A percentile compares a stretch with the other conserved stretches of the same genome.
phyloP scores from a whole-genome alignment of 2,113 vertebrate genomes.

The Pitta sordida region DNA sequence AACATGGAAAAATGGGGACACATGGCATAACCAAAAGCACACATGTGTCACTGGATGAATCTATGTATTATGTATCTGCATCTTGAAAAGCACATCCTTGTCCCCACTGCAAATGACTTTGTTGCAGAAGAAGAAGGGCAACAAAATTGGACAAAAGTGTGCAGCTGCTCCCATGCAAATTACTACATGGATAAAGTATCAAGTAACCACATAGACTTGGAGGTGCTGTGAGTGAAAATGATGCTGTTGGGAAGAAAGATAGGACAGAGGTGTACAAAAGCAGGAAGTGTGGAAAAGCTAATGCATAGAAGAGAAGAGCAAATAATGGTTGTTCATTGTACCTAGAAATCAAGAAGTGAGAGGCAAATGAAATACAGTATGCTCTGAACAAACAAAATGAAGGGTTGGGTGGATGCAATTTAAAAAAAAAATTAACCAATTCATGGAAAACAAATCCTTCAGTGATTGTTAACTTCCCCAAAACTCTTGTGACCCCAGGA shows the following conservation, averaged over 20 bases:
- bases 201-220: neutral
- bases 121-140: neutral
- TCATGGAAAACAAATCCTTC: neutral
- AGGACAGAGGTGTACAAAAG: neutral
- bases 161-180: neutral
- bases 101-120: neutral
- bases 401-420: fast-evolving
- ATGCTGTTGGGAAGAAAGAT: neutral
- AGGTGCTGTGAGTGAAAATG: neutral
- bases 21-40: neutral
- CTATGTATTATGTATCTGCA: neutral
- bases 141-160: neutral
- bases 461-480: neutral
- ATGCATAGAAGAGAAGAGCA: neutral
- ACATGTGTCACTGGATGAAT: fast-evolving
- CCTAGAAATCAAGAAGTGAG: neutral
- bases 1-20: neutral
- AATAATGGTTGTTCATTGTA: neutral
- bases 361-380: neutral
- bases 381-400: neutral
- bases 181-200: neutral
- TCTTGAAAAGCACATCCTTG: neutral
- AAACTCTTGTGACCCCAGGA: neutral
- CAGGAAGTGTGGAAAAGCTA: neutral
- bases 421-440: neutral